These are phyloP conservation scores for Drosophila persimilis DNA, from an alignment of 1,140 invertebrate genomes.

Conservation along the genomic window DNA sequence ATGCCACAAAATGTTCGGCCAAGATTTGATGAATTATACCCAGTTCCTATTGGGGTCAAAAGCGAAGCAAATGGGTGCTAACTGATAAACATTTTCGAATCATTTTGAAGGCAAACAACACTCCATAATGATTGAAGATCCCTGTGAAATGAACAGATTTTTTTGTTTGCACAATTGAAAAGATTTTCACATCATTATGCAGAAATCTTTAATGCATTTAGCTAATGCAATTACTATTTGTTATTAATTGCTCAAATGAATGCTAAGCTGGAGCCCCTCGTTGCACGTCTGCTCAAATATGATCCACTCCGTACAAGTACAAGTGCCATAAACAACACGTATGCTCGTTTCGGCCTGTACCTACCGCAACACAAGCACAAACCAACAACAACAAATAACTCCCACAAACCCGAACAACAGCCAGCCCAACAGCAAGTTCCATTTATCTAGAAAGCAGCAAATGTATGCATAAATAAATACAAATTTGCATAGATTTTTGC, in stretches of 20 bases:
- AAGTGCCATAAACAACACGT: conserved; percentile 5
- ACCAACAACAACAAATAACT: not conserved
- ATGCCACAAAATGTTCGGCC: conserved; percentile 50
- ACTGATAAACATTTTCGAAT: conserved; percentile 26
- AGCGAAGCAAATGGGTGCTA: conserved; percentile 19
- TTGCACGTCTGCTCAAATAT: too few relatives aligned
- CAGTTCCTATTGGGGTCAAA: conserved; percentile 54
- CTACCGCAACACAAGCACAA: conserved; percentile 39
- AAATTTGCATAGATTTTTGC: conserved; percentile 57
- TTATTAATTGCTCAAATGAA: too few relatives aligned
- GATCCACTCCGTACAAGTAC: not conserved
- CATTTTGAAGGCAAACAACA: conserved; percentile 16
- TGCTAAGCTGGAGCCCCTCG: too few relatives aligned
- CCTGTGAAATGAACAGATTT: not conserved
- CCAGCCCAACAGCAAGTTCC: conserved; percentile 7
- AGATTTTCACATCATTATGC: conserved; percentile 3
- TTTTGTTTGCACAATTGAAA: conserved; percentile 19
- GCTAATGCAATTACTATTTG: too few relatives aligned
- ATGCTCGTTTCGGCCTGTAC: not conserved
- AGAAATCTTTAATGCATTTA: conserved; percentile 9
- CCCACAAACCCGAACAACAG: too few relatives aligned
- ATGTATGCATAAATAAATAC: conserved; percentile 37
- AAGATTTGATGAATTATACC: conserved; percentile 29
- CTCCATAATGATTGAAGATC: not conserved
- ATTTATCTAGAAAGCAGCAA: not conserved